Percentiles rank a stretch among this genome's conserved stretches.
Conservation (phyloP, 2,113 vertebrate species). For the Coturnix japonica region DNA sequence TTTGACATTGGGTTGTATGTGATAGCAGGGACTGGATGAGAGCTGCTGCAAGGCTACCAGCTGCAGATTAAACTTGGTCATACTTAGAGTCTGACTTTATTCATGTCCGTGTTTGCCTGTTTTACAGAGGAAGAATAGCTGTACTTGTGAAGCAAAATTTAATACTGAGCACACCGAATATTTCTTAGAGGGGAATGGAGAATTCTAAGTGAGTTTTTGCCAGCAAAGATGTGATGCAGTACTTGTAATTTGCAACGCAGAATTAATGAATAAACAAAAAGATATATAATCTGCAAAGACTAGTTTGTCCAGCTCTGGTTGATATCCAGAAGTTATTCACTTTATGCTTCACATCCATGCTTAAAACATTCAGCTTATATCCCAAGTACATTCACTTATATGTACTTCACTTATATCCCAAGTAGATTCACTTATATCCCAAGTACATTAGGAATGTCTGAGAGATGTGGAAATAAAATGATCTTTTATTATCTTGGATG, state of each 20-base stretch:
- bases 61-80: not conserved
- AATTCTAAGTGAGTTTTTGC: not conserved
- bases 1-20: not conserved
- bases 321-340: not conserved
- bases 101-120: not conserved
- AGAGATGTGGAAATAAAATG: not conserved
- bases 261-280: constrained; percentile 4
- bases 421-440: not conserved
- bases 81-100: fast-evolving
- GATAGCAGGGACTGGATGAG: not conserved
- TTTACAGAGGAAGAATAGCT: not conserved
- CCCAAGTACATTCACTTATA: not conserved
- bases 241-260: not conserved
- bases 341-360: not conserved
- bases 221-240: not conserved
- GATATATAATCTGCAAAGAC: not conserved
- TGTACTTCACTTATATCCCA: not conserved
- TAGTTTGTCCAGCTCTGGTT: not conserved
- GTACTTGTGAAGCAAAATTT: not conserved
- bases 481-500: not conserved
- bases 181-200: not conserved
- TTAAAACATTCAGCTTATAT: constrained; percentile 15
- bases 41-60: not conserved
- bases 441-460: not conserved
- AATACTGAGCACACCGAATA: not conserved